Base-by-base conservation (phyloP, 2,797 vertebrate genomes). In the Leptoclinus maculatus region DNA sequence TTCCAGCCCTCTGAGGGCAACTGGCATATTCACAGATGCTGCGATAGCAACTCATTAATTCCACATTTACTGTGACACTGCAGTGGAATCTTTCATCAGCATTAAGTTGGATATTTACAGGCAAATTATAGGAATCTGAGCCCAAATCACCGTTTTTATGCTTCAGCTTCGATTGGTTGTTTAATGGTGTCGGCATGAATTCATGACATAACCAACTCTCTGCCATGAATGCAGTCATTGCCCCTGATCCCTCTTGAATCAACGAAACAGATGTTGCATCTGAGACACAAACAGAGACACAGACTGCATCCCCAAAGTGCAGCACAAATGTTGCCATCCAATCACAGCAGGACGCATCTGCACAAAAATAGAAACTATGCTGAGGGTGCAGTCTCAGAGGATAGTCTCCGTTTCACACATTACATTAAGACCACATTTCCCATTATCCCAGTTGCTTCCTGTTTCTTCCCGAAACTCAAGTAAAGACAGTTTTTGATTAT, bases 1-100 rank as follows among this genome's bases (percentile, higher is more conserved):
- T 58, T 59, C 25, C 49, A 74, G 59, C 54, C 43, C 73, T 81
- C n/a, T 0, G 71, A 66, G 57, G 68, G 53, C 36, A 78, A 82
- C 83, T 66, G 43, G 65, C 34, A 41, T 34, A 51, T 25, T 71
- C 59, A 77, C 60, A 83, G 63, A 83, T 54, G 70, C 65, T 70
- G 66, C 39, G 19, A 54, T 27, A 38, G 60, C 53, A 39, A 60
- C 59, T 66, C 49, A 85, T 86, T 80, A 66, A 58, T 71, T 54
- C 16, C 45, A 72, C 25, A 76, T 54, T 79, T 69, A 71, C 53
- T 64, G 53, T 53, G 32, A 59, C 11, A 3, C 47, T 41, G 45
- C 51, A 0, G 62, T 39, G 9, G 17, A 69, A 58, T 56, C 2
- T 59, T 62, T 34, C n/a, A 5, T 17, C 7, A 43, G 68, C 19